Evolutionary conservation across 2,888 invertebrate species (phyloP), one percentile per base, ranked within the genome.

Genomic region (Allophyes oxyacanthae): DNA sequence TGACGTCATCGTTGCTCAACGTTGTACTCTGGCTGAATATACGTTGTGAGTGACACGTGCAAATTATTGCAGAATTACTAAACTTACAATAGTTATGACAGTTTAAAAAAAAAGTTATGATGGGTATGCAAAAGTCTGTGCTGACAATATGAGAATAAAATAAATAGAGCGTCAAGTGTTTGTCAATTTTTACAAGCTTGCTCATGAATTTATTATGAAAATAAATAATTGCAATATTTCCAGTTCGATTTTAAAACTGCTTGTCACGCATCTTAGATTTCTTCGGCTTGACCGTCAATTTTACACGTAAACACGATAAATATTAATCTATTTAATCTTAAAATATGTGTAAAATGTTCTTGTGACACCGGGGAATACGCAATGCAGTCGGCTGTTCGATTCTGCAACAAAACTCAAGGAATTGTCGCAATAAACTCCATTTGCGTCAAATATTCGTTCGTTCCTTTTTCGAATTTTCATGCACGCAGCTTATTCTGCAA

Each of bases 381-480:
- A 68, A 67, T 41, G 43, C 53, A 48, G 41, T 28, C 26, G 53
- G 42, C 48, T 57, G 48, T 61, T 44, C 41, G 37, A 54, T 67
- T 64, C 53, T 64, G 58, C 55, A 67, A 67, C 68, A 25, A 61
- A 67, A 48, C 32, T 51, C 28, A 56, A 73, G 56, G 51, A 67
- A 64, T 56, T 71, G 40, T 41, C 55, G 74, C 57, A 71, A 73
- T 50, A 43, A 68, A 60, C 58, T 48, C 52, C 62, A 58, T 68
- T 62, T 50, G 33, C 41, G 68, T 58, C 64, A 56, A 20, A 68
- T 50, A 51, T 52, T 49, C 32, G 38, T 56, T 57, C 42, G 38
- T 53, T 68, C 72, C 74, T 68, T 73, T 71, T 69, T 43, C 1
- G 60, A 68, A 61, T 64, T 56, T 58, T 58, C 40, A 52, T 62